These are phyloP conservation scores for Nephrotoma flavescens DNA, from an alignment of 2,888 invertebrate species.

Conservation along the genomic window DNA sequence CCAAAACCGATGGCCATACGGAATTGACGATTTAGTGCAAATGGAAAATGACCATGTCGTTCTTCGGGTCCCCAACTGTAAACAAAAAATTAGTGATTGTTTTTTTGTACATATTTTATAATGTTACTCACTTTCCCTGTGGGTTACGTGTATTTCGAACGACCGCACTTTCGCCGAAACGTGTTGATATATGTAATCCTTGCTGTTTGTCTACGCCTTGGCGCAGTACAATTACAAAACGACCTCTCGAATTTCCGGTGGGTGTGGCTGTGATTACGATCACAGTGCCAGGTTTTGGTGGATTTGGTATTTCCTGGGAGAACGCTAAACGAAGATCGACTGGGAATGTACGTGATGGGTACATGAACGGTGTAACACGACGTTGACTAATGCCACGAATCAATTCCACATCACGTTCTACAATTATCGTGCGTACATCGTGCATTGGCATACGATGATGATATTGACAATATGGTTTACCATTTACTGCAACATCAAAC, in stretches of 20 bases:
- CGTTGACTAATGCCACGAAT: neutral
- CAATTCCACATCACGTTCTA: neutral
- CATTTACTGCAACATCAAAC: neutral
- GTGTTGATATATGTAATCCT: neutral
- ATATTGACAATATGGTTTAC: neutral
- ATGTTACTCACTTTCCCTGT: neutral
- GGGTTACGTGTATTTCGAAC: neutral
- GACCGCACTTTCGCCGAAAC: neutral
- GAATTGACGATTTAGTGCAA: constrained; percentile 29
- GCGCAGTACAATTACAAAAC: neutral
- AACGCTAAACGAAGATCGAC: neutral
- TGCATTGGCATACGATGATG: neutral
- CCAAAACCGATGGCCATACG: constrained; percentile 29
- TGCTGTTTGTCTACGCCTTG: neutral
- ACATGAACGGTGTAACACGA: neutral
- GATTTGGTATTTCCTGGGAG: neutral
- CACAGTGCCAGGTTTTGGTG: neutral
- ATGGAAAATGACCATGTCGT: constrained; percentile 29
- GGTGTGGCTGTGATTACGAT: neutral
- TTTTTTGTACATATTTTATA: no score
- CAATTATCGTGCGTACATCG: neutral
- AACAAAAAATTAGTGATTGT: neutral
- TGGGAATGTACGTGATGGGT: neutral
- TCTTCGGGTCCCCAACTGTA: constrained; percentile 27
- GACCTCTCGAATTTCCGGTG: neutral